Evolutionary conservation across 2,888 invertebrate genomes (phyloP).

Genomic region (Palloptera scutellata): DNA sequence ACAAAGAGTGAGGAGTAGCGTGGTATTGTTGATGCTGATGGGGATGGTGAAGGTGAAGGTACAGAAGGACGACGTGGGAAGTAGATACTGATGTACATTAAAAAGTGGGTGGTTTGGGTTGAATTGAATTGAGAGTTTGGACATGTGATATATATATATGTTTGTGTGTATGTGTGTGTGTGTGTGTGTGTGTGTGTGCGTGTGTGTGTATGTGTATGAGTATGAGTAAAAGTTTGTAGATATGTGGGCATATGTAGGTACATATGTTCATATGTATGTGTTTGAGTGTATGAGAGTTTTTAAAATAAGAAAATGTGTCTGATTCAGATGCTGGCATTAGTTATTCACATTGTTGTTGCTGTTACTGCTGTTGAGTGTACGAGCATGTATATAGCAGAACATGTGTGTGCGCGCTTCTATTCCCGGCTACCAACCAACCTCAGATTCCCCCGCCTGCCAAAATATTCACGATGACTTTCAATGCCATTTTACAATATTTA

Average conservation of each 20-base stretch:
- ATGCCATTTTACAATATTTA: constrained; percentile 34
- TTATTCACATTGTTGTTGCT: constrained; percentile 2
- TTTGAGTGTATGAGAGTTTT: not conserved
- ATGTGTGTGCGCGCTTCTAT: too few species aligned
- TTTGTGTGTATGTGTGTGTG: constrained; percentile 36
- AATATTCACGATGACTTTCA: constrained; percentile 22
- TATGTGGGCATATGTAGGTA: constrained; percentile 7
- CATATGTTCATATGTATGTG: not conserved
- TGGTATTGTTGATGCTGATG: too few species aligned
- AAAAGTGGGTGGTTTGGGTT: not conserved
- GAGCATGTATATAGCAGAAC: not conserved
- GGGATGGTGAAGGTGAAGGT: constrained; percentile 2
- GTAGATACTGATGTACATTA: not conserved
- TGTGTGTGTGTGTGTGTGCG: constrained; percentile 16
- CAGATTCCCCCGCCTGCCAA: not conserved
- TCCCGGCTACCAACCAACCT: too few species aligned
- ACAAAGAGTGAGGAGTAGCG: too few species aligned
- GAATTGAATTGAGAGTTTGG: not conserved
- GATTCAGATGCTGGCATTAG: not conserved
- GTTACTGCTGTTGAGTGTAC: constrained; percentile 4
- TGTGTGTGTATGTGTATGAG: constrained; percentile 32
- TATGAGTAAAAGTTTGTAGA: constrained; percentile 18
- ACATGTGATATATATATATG: not conserved
- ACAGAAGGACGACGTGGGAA: not conserved
- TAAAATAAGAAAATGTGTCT: too few species aligned